Percentiles rank a stretch among this genome's conserved stretches.
phyloP scores from a whole-genome alignment of 2,113 vertebrate species.

The Erythrolamprus reginae region DNA sequence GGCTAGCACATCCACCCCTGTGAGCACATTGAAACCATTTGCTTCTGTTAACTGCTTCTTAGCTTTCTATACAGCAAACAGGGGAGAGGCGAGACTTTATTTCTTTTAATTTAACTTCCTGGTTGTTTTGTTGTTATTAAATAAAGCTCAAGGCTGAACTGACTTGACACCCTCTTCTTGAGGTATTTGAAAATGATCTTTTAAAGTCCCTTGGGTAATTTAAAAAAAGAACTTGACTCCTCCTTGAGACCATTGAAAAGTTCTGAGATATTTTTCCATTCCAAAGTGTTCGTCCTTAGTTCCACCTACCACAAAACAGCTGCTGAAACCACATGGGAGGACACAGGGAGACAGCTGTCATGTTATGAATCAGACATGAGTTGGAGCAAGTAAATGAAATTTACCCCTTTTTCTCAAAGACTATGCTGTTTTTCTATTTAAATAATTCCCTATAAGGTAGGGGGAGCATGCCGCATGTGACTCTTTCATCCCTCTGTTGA shows the following conservation, averaged over 20 bases:
- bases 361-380: constrained; percentile 34
- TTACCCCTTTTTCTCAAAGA: constrained; percentile 17
- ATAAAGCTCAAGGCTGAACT: not conserved
- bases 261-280: constrained; percentile 25
- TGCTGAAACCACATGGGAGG: constrained; percentile 51
- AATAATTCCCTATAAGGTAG: not conserved
- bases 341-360: constrained; percentile 46
- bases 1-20: not conserved
- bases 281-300: constrained; percentile 6
- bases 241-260: not conserved
- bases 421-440: not conserved
- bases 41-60: not conserved
- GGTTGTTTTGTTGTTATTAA: not conserved
- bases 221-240: not conserved
- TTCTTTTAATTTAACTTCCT: constrained; percentile 1
- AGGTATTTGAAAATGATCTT: not conserved
- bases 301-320: constrained; percentile 31
- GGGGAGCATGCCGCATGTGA: no score
- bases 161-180: not conserved
- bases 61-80: not conserved
- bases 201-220: not conserved
- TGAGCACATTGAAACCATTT: not conserved
- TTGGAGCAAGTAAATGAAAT: constrained; percentile 22
- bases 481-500: no score
- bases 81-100: not conserved